Percentiles rank a stretch among this genome's conserved stretches.
Conservation (phyloP, 2,888 invertebrate species). For the Hypomecis punctinalis region DNA sequence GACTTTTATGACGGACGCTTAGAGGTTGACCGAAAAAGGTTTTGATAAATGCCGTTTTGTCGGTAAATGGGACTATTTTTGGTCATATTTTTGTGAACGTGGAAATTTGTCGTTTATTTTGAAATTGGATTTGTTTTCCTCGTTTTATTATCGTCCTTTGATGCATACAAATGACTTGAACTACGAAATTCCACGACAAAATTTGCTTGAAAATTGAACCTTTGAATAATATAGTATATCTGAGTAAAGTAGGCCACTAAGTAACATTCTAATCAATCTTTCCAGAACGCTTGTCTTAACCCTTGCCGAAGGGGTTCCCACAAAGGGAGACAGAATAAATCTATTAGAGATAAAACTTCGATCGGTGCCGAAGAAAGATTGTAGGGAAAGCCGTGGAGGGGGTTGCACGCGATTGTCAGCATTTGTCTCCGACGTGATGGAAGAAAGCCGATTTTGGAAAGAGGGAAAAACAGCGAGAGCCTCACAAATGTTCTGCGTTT, state of each 20-base stretch:
- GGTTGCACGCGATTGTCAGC: slow-evolving; percentile 36
- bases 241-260: neutral
- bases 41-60: slow-evolving; percentile 36
- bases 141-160: neutral
- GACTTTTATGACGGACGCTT: slow-evolving; percentile 39
- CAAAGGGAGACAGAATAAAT: slow-evolving; percentile 35
- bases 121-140: neutral
- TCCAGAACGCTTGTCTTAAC: slow-evolving; percentile 16
- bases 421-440: slow-evolving; percentile 36
- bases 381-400: slow-evolving; percentile 39
- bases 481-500: slow-evolving; percentile 6
- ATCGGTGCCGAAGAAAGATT: slow-evolving; percentile 40
- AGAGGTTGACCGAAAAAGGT: slow-evolving; percentile 42
- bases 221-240: neutral
- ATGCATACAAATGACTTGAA: neutral
- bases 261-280: slow-evolving; percentile 11
- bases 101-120: slow-evolving; percentile 12
- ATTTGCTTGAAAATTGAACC: too few species aligned
- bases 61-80: slow-evolving; percentile 31
- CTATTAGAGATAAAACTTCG: slow-evolving; percentile 37
- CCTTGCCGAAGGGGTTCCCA: slow-evolving; percentile 17
- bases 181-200: too few species aligned
- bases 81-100: slow-evolving; percentile 30
- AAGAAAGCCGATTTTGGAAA: slow-evolving; percentile 7
- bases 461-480: slow-evolving; percentile 1